A percentile compares a stretch with the other conserved stretches of the same genome.
These are phyloP conservation scores for Oreochromis grahami DNA, from an alignment of 2,797 vertebrate species.

Conservation along the genomic window DNA sequence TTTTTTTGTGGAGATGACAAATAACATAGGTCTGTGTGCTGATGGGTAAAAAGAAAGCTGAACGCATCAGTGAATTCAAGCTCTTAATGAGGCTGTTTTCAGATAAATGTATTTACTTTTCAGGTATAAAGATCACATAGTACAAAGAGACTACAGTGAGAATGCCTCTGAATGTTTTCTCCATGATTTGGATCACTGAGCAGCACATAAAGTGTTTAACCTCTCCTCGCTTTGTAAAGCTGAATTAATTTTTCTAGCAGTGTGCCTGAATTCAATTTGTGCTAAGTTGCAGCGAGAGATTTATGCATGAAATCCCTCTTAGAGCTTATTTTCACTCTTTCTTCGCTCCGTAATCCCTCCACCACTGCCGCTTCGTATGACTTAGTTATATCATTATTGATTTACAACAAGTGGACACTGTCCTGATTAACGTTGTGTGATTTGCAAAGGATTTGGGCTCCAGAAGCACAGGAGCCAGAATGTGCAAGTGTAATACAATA, in stretches of 20 bases:
- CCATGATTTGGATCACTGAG: slow-evolving; percentile 78
- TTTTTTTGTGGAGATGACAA: not conserved
- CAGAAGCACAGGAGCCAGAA: not conserved
- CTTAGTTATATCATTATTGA: slow-evolving; percentile 75
- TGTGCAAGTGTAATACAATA: not conserved
- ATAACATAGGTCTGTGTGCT: not conserved
- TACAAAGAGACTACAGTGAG: slow-evolving; percentile 38
- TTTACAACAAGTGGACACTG: slow-evolving; percentile 72
- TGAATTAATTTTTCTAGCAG: slow-evolving; percentile 77
- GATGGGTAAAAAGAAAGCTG: not conserved
- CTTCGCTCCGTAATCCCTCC: slow-evolving; percentile 69
- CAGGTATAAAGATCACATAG: slow-evolving; percentile 48
- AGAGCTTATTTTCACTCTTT: slow-evolving; percentile 69
- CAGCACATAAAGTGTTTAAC: slow-evolving; percentile 80
- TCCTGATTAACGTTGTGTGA: slow-evolving; percentile 59
- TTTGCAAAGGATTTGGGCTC: slow-evolving; percentile 61
- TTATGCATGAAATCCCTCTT: slow-evolving; percentile 77
- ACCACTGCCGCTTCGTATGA: slow-evolving; percentile 53
- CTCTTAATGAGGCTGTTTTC: slow-evolving; percentile 48
- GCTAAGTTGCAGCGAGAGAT: slow-evolving; percentile 68
- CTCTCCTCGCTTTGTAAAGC: slow-evolving; percentile 79
- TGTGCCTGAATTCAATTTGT: slow-evolving; percentile 78
- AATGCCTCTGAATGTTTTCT: slow-evolving; percentile 78
- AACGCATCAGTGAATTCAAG: slow-evolving; percentile 11
- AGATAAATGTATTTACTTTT: slow-evolving; percentile 66